These are phyloP conservation scores for Eublepharis macularius DNA, from an alignment of 2,113 vertebrate species.

Conservation along the genomic window DNA sequence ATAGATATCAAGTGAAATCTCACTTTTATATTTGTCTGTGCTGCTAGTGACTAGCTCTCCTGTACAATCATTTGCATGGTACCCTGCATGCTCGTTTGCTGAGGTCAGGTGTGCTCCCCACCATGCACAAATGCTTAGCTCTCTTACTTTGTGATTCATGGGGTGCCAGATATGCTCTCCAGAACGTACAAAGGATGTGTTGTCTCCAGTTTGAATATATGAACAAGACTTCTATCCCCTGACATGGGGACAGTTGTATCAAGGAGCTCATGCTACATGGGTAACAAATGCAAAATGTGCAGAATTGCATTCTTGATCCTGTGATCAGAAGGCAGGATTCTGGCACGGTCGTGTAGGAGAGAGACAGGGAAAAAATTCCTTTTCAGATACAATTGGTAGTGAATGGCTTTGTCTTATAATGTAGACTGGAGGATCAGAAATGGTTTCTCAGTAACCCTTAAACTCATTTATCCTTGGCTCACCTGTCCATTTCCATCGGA, in stretches of 20 bases:
- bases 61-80: no score
- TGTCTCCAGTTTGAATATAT: not conserved
- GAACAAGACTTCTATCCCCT: not conserved
- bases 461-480: conserved; percentile 30
- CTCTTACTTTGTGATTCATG: not conserved
- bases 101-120: no score
- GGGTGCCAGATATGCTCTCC: no score
- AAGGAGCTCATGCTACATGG: not conserved
- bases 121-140: no score
- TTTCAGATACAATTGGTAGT: not conserved
- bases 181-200: not conserved
- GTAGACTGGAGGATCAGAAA: conserved; percentile 10
- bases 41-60: no score
- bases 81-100: no score
- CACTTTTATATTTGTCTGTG: not conserved
- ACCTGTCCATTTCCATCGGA: conserved; percentile 51
- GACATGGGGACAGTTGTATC: not conserved
- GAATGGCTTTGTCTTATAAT: conserved; percentile 11
- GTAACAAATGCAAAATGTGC: not conserved
- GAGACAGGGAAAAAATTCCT: not conserved
- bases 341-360: not conserved
- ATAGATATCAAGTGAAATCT: not conserved
- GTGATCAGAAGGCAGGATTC: not conserved
- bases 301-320: not conserved
- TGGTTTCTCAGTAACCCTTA: not conserved